Conservation (phyloP, 2,888 invertebrate species). For the Phytoseiulus persimilis region DNA sequence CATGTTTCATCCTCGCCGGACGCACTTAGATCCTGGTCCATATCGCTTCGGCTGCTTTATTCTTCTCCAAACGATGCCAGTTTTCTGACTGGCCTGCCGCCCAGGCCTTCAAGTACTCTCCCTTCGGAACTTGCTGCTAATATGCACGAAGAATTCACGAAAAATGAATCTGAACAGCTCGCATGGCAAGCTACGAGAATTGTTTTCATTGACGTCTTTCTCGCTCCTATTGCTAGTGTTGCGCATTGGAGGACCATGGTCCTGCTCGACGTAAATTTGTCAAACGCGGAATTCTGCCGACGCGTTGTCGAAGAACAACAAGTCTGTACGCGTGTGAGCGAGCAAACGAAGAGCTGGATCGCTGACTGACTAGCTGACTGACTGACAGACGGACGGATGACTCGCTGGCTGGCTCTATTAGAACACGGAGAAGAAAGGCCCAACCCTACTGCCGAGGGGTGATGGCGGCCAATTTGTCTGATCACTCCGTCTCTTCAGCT, state of each 20-base stretch:
- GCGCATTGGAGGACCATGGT: too few relatives aligned
- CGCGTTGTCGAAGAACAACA: background rate
- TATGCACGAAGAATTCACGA: too few relatives aligned
- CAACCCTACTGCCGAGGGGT: background rate
- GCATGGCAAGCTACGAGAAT: too few relatives aligned
- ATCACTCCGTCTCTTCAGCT: slow-evolving; percentile 27
- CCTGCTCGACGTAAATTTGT: too few relatives aligned
- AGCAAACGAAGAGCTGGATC: background rate
- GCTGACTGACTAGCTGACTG: background rate
- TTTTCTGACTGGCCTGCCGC: background rate
- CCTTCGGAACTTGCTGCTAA: too few relatives aligned
- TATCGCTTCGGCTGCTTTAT: background rate
- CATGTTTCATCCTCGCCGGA: background rate
- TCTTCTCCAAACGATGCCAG: background rate
- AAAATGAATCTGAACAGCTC: too few relatives aligned
- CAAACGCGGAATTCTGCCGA: too few relatives aligned
- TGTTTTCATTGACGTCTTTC: too few relatives aligned
- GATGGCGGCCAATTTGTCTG: slow-evolving; percentile 37
- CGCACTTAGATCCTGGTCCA: background rate
- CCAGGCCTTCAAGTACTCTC: too few relatives aligned
- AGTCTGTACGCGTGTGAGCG: background rate
- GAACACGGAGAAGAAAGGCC: slow-evolving; percentile 5
- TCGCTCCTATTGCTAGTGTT: too few relatives aligned
- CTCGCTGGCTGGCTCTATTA: background rate
- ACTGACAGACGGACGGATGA: background rate